phyloP scores from a whole-genome alignment of 2,888 invertebrate species.

The Scaptomyza polygonia region DNA sequence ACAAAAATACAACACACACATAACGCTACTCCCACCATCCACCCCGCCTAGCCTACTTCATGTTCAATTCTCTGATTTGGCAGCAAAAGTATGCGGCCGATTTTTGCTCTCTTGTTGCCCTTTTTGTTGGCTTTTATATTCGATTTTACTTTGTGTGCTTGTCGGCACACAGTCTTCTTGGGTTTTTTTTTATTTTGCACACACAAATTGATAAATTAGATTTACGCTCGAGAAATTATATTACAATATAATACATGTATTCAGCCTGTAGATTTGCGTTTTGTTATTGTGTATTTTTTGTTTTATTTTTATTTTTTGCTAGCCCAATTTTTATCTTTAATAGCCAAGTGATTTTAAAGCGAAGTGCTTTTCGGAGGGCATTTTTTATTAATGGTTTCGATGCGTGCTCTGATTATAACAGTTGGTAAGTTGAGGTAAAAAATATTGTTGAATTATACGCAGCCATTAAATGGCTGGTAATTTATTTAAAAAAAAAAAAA shows the following conservation, averaged over 20 bases:
- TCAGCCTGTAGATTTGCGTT: conserved; percentile 52
- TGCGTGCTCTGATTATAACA: conserved; percentile 43
- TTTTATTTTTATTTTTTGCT: conserved; percentile 42
- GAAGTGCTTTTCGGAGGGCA: conserved; percentile 6
- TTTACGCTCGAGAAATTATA: conserved; percentile 80
- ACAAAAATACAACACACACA: not conserved
- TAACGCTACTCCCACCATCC: conserved; percentile 2
- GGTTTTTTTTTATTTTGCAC: conserved; percentile 2
- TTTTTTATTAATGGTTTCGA: conserved; percentile 53
- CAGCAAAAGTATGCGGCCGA: conserved; percentile 56
- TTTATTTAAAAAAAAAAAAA: conserved; percentile 19
- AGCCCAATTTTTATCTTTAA: conserved; percentile 37
- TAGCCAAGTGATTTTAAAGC: conserved; percentile 53
- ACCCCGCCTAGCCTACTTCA: conserved; percentile 3
- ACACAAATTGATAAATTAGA: conserved; percentile 81
- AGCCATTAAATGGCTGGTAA: conserved; percentile 32
- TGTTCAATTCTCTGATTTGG: conserved; percentile 51
- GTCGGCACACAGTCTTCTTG: conserved; percentile 1
- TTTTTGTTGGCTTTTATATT: conserved; percentile 51
- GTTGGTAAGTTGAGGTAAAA: conserved; percentile 22
- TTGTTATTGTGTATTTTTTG: conserved; percentile 40
- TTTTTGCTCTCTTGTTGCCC: conserved; percentile 32
- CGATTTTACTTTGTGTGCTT: conserved; percentile 36
- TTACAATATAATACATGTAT: conserved; percentile 72
- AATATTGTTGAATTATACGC: conserved; percentile 43